phyloP scores from a whole-genome alignment of 2,888 invertebrate genomes.

The Tribolium freemani region DNA sequence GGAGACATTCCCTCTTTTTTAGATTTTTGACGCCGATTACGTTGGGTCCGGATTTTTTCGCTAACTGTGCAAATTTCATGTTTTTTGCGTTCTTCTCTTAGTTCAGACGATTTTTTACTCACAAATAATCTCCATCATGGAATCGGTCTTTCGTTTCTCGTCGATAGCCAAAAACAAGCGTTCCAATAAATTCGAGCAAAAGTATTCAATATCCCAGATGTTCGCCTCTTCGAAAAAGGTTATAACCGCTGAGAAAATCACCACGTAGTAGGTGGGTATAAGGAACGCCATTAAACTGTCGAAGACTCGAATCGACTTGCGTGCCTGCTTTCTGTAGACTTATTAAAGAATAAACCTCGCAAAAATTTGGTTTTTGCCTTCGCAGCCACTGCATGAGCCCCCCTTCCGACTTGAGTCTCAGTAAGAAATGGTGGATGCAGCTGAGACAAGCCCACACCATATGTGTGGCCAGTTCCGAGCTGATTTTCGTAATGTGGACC shows the following conservation, averaged over 20 bases:
- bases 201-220: conserved; percentile 34
- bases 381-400: conserved; percentile 26
- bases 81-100: too few species aligned
- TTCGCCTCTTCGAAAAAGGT: conserved; percentile 37
- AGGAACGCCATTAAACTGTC: conserved; percentile 23
- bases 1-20: too few species aligned
- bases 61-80: too few species aligned
- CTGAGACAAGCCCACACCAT: conserved; percentile 37
- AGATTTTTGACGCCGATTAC: too few species aligned
- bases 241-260: conserved; percentile 12
- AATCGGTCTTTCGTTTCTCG: not conserved
- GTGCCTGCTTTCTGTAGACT: conserved; percentile 22
- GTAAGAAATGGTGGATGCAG: conserved; percentile 33
- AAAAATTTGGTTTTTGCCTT: conserved; percentile 3
- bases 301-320: conserved; percentile 12
- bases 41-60: too few species aligned
- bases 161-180: conserved; percentile 8
- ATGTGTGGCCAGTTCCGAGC: conserved; percentile 7
- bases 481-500: not conserved
- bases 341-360: not conserved
- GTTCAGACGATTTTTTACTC: too few species aligned
- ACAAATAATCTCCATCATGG: conserved; percentile 21
- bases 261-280: not conserved
- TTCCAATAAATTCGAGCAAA: conserved; percentile 15
- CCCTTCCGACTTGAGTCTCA: conserved; percentile 12